Conservation (phyloP, 2,797 vertebrate genomes). For the Gallinago nigripennis region DNA sequence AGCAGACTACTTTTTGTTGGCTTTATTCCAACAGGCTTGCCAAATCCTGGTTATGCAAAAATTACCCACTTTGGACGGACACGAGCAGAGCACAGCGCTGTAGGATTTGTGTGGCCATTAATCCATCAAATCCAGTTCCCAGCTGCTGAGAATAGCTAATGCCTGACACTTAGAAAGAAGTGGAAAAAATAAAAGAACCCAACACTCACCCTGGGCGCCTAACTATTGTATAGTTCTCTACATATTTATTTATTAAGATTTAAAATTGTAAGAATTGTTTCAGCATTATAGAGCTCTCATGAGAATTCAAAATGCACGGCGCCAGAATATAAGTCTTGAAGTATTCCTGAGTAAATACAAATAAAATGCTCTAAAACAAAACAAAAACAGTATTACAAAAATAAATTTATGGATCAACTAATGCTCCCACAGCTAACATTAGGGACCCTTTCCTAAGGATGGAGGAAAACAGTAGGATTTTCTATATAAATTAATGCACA, state of each 20-base stretch:
- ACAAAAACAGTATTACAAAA: background rate
- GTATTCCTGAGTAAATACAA: background rate
- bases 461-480: background rate
- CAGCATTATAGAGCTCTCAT: background rate
- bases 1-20: background rate
- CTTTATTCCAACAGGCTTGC: background rate
- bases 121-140: background rate
- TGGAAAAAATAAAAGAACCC: background rate
- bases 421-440: background rate
- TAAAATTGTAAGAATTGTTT: background rate
- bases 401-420: background rate
- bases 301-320: background rate
- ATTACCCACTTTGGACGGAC: background rate
- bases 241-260: background rate
- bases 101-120: background rate
- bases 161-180: background rate
- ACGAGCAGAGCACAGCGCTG: background rate
- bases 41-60: constrained; percentile 3
- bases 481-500: background rate
- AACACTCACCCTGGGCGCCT: background rate
- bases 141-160: background rate
- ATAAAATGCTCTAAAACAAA: background rate
- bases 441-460: background rate
- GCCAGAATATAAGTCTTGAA: background rate
- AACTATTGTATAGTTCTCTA: background rate